Evolutionary conservation across 2,888 invertebrate genomes (phyloP).

Genomic region (Drosophila peninsularis): DNA sequence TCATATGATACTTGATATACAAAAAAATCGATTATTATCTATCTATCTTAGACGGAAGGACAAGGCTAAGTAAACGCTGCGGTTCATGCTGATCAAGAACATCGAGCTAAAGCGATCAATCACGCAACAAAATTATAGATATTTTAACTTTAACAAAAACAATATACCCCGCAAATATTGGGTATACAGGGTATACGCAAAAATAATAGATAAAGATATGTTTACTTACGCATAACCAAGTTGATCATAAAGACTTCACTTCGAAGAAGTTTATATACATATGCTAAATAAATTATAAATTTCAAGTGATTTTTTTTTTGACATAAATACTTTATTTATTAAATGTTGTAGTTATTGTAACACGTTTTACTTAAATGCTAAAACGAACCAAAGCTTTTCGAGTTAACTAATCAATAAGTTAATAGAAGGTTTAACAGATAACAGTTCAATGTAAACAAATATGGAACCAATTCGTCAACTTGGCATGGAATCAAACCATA

Average conservation of each 20-base stretch:
- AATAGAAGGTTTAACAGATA: constrained; percentile 17
- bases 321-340: constrained; percentile 55
- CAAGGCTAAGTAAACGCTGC: no score
- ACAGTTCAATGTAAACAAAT: constrained; percentile 33
- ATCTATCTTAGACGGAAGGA: no score
- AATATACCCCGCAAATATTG: no score
- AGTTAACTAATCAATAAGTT: constrained; percentile 7
- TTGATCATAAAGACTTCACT: neutral
- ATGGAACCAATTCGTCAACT: constrained; percentile 37
- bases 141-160: no score
- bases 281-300: neutral
- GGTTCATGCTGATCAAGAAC: no score
- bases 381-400: constrained; percentile 31
- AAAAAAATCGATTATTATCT: no score
- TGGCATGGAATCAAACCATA: constrained; percentile 26
- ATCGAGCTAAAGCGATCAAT: no score
- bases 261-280: neutral
- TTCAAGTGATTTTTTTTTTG: neutral
- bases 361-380: constrained; percentile 65
- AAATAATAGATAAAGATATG: neutral
- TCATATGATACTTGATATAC: no score
- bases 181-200: no score
- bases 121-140: no score
- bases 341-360: constrained; percentile 72
- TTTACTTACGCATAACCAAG: neutral